Base-by-base conservation (phyloP, 2,113 vertebrate species). In the Sander vitreus region DNA sequence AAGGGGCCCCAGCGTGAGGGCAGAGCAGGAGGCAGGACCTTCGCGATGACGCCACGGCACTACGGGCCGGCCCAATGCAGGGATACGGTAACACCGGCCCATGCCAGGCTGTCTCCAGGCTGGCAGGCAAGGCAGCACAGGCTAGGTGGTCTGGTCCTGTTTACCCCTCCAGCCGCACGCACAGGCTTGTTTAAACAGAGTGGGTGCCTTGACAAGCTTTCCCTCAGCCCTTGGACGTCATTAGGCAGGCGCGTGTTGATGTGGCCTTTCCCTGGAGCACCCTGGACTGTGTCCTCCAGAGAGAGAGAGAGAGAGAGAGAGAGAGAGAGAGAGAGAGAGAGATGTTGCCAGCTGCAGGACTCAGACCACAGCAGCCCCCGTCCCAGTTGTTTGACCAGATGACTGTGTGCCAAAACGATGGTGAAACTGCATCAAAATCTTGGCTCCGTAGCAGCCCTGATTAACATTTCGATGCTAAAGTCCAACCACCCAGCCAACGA, bases 111-210 rank as follows among this genome's bases (percentile, higher is more conserved):
- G 72, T 66, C 75, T 80, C 80, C 74, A 80, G 58, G 80, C 84
- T 88, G 89, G 66, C 89, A 89, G 80, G 51, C 30, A 9, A 79
- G 53, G 71, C 80, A 69, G 73, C 45, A 6, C 92, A 76, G 91
- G 91, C 90, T 91, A 90, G 94, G 94, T 96, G 94, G 94, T 96
- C 95, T 64, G 19, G 73, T 66, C 91, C 86, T 95, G 94, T 96
- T 95, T 95, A 94, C 93, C 73, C 69, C 79, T 78, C n/a, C 66
- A 83, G 84, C 89, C 55, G 79, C 85, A 72, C 13, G 88, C 87
- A 78, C 78, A 84, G 83, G 59, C 87, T 91, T 93, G 90, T 94
- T 93, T 90, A 94, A 92, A 95, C 91, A 95, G 87, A 94, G 88
- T 65, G 81, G 81, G 76, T 78, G 90, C 91, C 89, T 92, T 90